Evolutionary conservation across 2,888 invertebrate species (phyloP), one percentile per base, ranked within the genome.

Genomic region (Epirrita christyi): DNA sequence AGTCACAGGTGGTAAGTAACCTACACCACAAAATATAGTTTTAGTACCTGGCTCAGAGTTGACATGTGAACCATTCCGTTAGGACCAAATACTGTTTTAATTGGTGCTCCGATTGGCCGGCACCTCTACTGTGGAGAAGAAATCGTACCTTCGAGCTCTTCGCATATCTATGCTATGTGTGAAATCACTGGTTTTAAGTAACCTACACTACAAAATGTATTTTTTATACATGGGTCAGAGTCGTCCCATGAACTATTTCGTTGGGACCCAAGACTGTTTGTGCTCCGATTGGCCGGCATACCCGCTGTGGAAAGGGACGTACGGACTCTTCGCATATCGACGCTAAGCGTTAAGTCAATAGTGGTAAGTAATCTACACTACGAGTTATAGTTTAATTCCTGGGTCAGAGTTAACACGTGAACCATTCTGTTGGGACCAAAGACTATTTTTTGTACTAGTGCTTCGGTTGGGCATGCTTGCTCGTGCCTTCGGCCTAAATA

Each of bases 381-480:
- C 21, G 4, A 21, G 4, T 3, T 21, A 3, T 21, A 21, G 21
- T 21, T 21, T 21, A 21, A 21, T 98, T 75, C 98, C 98, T 40
- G 99, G 99, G 9, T 97, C 97, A 6, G 99, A 99, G 88, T 93
- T 99, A 81, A 99, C 99, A 2, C 95, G 98, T 73, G 99, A 99
- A 86, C 99, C 99, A n/a, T 99, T 99, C 86, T 95, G 99, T 67
- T 99, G 99, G 99, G 99, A 99, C 92, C 99, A 99, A 90, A 94
- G 99, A 70, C 93, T 99, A 61, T 99, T 99, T 92, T 97, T n/a
- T n/a, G n/a, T 98, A 2, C 91, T 99, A 74, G 99, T 99, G 45
- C 92, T 99, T 52, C 93, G 98, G 63, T 93, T 99, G 81, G 99
- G 98, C 4, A 97, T 98, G 42, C 98, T 97, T 2, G 5, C 93